Evolutionary conservation across 2,797 vertebrate genomes (phyloP).

Genomic region (Iguana delicatissima): DNA sequence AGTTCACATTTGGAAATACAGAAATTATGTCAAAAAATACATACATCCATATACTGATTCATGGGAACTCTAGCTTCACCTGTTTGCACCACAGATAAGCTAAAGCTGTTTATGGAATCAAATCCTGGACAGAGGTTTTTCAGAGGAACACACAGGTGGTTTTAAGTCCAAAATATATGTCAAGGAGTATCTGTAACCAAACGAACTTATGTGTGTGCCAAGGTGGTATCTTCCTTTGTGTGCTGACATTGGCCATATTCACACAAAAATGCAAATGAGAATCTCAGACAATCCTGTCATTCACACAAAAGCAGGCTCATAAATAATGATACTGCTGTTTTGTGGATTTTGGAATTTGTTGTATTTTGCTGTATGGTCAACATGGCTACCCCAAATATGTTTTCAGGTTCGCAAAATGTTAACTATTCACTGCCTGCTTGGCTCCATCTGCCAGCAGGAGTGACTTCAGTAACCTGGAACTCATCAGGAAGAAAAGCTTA

Average conservation of each 20-base stretch:
- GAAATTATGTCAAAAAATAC: no score
- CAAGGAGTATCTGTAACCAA: no score
- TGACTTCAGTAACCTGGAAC: not conserved
- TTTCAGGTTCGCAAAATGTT: no score
- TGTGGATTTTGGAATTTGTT: no score
- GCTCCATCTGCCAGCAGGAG: not conserved
- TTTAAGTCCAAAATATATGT: not conserved
- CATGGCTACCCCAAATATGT: no score
- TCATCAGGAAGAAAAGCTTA: not conserved
- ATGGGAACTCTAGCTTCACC: not conserved
- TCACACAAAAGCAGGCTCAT: not conserved
- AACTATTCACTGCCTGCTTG: not conserved
- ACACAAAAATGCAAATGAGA: not conserved
- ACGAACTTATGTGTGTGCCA: not conserved
- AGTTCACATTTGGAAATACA: no score
- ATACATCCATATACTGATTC: no score
- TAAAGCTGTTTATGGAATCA: not conserved
- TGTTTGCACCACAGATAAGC: not conserved
- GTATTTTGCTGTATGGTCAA: no score
- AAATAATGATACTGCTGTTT: not conserved
- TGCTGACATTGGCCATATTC: not conserved
- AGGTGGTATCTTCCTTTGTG: not conserved
- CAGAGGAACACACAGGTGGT: not conserved
- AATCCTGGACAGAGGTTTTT: not conserved
- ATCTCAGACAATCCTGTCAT: not conserved